Base-by-base conservation (phyloP, 2,113 vertebrate genomes). In the Thalassarche chlororhynchos region DNA sequence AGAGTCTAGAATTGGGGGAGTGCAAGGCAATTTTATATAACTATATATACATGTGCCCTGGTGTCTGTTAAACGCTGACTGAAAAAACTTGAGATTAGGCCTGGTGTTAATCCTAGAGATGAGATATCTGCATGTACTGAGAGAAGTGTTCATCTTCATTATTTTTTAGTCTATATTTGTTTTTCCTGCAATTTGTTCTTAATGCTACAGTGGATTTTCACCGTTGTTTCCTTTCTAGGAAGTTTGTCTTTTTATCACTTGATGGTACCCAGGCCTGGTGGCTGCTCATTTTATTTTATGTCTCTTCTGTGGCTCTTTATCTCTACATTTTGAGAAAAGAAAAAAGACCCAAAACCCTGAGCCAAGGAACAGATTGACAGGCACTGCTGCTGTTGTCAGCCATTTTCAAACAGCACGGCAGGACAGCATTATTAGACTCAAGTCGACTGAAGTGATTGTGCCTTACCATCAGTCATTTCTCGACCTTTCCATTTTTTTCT, bases 351-450 rank as follows among this genome's bases (percentile, higher is more conserved):
- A 31, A 83, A 83, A 17, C 34, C 47, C 36, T 42, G 38, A 86
- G 42, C 32, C 32, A 29, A 61, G 0, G 2, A 66, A 32, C 15
- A 89, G 87, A 58, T 24, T 92, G 95, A 69, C 90, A 91, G 84
- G 14, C 13, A 49, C 58, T 58, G 25, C 61, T 83, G 78, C 17
- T 93, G 57, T 90, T 93, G 62, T 90, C 85, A 93, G 51, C 64
- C 76, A 78, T 93, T 94, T 93, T 86, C 79, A 91, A 95, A 62
- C n/a, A 90, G 51, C 82, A 42, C 2, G 0, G 76, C 62, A 86
- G 79, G 93, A 91, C 51, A 79, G 55, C 42, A 70, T 91, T 88
- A 83, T 84, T 80, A 90, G 38, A 60, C n/a, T 71, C 32, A 46
- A 36, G 57, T 51, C 0, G 1, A 38, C 71, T 93, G 75, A 91